A percentile compares a stretch with the other conserved stretches of the same genome.
phyloP scores from a whole-genome alignment of 2,113 vertebrate genomes.

The Trematomus loennbergii region DNA sequence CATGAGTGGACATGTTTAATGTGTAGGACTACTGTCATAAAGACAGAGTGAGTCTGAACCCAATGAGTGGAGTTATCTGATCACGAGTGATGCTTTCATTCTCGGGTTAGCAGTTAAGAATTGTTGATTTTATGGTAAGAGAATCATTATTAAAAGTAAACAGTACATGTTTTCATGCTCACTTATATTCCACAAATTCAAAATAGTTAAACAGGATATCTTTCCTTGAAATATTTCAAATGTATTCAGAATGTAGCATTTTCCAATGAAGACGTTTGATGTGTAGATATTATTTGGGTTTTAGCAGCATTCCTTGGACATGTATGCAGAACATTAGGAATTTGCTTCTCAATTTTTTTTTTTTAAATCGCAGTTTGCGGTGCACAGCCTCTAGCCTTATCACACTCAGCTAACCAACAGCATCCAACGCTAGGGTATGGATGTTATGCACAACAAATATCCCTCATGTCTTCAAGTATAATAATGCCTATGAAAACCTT shows the following conservation, averaged over 20 bases:
- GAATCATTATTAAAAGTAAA: constrained; percentile 9
- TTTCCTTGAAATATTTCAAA: not conserved
- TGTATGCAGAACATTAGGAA: not conserved
- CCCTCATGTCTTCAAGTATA: too few relatives aligned
- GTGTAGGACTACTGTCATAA: constrained; percentile 6
- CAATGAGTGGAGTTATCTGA: constrained; percentile 6
- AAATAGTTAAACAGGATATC: not conserved
- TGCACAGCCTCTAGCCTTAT: too few relatives aligned
- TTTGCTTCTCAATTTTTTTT: not conserved
- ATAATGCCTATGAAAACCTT: too few relatives aligned
- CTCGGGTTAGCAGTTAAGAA: not conserved
- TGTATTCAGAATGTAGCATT: not conserved
- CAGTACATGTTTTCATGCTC: too few relatives aligned
- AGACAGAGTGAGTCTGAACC: constrained; percentile 19
- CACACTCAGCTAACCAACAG: too few relatives aligned
- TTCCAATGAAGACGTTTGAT: not conserved
- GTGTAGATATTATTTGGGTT: not conserved
- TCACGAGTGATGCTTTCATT: constrained; percentile 29
- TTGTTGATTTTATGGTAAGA: not conserved
- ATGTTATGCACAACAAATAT: too few relatives aligned
- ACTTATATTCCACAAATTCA: too few relatives aligned
- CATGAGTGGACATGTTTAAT: constrained; percentile 51
- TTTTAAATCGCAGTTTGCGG: too few relatives aligned
- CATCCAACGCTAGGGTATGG: too few relatives aligned
- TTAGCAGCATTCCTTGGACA: not conserved